These are phyloP conservation scores for Napeogenes sylphis DNA, from an alignment of 2,888 invertebrate species.

Conservation along the genomic window DNA sequence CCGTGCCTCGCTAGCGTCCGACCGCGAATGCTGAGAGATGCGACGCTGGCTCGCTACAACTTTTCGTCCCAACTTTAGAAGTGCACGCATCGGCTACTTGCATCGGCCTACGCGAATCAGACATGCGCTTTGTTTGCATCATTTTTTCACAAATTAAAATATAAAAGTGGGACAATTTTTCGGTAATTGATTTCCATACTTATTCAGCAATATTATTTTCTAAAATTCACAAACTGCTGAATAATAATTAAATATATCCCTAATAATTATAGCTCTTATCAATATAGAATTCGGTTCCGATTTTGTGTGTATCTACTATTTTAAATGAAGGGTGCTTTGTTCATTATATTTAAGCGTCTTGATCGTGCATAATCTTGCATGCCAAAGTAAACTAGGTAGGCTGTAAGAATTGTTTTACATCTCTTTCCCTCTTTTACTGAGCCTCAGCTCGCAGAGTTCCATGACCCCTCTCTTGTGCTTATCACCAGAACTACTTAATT, in stretches of 20 bases:
- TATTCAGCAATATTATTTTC: too few relatives aligned
- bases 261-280: neutral
- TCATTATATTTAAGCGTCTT: slow-evolving; percentile 20
- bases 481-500: slow-evolving; percentile 48
- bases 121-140: slow-evolving; percentile 39
- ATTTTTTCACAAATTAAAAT: neutral
- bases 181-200: too few relatives aligned
- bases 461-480: slow-evolving; percentile 70
- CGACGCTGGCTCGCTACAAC: slow-evolving; percentile 39
- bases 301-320: slow-evolving; percentile 5
- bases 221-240: neutral
- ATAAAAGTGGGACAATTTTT: too few relatives aligned
- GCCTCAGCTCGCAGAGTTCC: slow-evolving; percentile 61
- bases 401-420: slow-evolving; percentile 34
- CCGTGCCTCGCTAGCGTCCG: slow-evolving; percentile 61
- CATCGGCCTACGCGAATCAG: slow-evolving; percentile 44
- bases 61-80: slow-evolving; percentile 43
- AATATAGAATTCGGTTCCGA: slow-evolving; percentile 1
- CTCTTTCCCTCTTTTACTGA: slow-evolving; percentile 37
- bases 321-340: slow-evolving; percentile 14
- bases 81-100: slow-evolving; percentile 37
- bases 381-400: slow-evolving; percentile 32
- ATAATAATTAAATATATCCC: neutral
- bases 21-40: slow-evolving; percentile 56
- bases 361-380: slow-evolving; percentile 29